Evolutionary conservation across 2,888 invertebrate species (phyloP), one percentile per base, ranked within the genome.

Genomic region (Agrotis segetum): DNA sequence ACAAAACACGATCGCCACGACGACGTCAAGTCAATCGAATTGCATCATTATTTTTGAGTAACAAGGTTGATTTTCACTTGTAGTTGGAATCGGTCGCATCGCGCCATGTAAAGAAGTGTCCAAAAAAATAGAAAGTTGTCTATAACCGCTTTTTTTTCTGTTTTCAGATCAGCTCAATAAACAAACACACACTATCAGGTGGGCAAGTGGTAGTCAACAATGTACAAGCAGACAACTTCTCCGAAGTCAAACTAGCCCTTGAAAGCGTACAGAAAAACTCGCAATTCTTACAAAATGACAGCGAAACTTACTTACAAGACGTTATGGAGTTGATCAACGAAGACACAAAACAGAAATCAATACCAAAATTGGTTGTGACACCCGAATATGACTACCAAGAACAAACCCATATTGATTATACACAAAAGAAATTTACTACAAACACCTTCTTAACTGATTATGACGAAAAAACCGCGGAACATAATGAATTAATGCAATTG

Each of bases 201-300:
- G 95, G 95, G 0, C 92, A 95, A 11, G 92, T 95, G 0, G 88
- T 92, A 3, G 92, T 94, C 0, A 93, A 93, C 79, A 81, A 87
- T 0, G 79, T 79, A 0, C 82, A 83, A 1, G 29, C 85, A 3
- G 90, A 88, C 71, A 89, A 89, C 59, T 81, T 85, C 44, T 75
- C 83, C 3, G 91, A 92, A 47, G 84, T 94, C 0, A 90, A 91
- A 56, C 77, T 87, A 2, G 94, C 93, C 0, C 68, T 93, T 0
- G 88, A 89, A 19, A 89, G 87, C 16, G 90, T 93, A 0, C 86
- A 91, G 13, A 86, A 90, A 11, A 88, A 90, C 29, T 87, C 90
- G 1, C 85, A 88, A 17, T 85, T 83, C 50, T 74, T 88, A 0
- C 89, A 89, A 60, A 90, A 90, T 17, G 92, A 93, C 19, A 84